Evolutionary conservation across 2,888 invertebrate species (phyloP).

Genomic region (Deilephila elpenor): DNA sequence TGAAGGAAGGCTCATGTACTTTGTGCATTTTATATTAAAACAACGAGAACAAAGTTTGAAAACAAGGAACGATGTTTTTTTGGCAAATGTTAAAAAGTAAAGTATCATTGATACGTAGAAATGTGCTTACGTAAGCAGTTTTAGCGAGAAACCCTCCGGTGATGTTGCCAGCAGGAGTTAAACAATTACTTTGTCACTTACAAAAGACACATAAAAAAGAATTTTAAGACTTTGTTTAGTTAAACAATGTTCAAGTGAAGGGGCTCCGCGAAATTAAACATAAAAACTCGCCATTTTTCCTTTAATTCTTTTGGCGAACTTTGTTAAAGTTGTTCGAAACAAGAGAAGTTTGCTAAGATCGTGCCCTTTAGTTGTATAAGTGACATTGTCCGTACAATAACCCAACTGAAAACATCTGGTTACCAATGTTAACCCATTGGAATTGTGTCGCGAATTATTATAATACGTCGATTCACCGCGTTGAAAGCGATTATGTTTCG

Average conservation of each 20-base stretch:
- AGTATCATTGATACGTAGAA: not conserved
- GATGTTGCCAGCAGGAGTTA: slow-evolving; percentile 30
- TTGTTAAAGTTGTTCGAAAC: slow-evolving; percentile 43
- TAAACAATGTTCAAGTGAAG: slow-evolving; percentile 35
- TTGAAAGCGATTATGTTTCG: slow-evolving; percentile 38
- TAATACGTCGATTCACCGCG: slow-evolving; percentile 5
- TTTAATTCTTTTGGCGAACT: slow-evolving; percentile 45
- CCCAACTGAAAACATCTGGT: slow-evolving; percentile 46
- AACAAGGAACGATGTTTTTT: too few relatives aligned
- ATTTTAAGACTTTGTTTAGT: slow-evolving; percentile 37
- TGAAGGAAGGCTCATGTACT: too few relatives aligned
- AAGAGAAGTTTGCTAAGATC: slow-evolving; percentile 44
- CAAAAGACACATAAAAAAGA: slow-evolving; percentile 25
- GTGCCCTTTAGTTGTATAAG: slow-evolving; percentile 52
- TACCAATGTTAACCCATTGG: slow-evolving; percentile 45
- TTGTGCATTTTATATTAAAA: too few relatives aligned
- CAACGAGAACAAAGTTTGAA: too few relatives aligned
- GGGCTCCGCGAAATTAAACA: slow-evolving; percentile 36
- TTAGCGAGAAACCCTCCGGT: not conserved
- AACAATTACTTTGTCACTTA: slow-evolving; percentile 33
- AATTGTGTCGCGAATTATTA: slow-evolving; percentile 10
- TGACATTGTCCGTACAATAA: slow-evolving; percentile 60
- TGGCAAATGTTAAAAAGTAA: not conserved
- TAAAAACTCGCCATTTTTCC: slow-evolving; percentile 41
- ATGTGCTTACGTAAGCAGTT: slow-evolving; percentile 38